phyloP scores from a whole-genome alignment of 1,140 invertebrate genomes.

The Holotrichia oblita region DNA sequence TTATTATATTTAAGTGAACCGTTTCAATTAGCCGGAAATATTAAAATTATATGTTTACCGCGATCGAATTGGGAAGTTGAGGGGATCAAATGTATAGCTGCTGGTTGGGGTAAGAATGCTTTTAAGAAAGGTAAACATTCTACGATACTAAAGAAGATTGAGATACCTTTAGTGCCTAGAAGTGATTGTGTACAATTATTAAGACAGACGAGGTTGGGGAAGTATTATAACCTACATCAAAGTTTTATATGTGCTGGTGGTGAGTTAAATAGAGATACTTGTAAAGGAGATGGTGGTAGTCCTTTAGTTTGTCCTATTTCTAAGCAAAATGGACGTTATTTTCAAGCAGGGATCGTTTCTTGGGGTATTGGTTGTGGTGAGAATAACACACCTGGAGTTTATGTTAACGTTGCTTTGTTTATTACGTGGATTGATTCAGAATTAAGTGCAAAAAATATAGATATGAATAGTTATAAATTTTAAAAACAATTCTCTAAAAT shows the following conservation, averaged over 20 bases:
- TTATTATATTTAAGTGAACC: slow-evolving; percentile 70
- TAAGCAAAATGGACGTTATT: slow-evolving; percentile 54
- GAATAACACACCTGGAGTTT: slow-evolving; percentile 72
- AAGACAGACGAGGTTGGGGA: slow-evolving; percentile 69
- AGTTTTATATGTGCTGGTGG: slow-evolving; percentile 81
- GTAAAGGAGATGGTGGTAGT: slow-evolving; percentile 69
- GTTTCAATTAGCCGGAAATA: slow-evolving; percentile 63
- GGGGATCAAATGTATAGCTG: slow-evolving; percentile 64
- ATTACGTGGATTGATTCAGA: slow-evolving; percentile 70
- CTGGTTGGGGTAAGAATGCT: slow-evolving; percentile 76
- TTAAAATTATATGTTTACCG: slow-evolving; percentile 66
- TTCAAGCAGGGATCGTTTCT: slow-evolving; percentile 70
- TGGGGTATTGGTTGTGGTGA: slow-evolving; percentile 75
- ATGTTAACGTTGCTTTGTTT: slow-evolving; percentile 66
- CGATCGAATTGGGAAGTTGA: slow-evolving; percentile 42
- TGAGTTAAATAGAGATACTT: slow-evolving; percentile 72
- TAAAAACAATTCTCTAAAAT: background rate
- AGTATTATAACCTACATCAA: slow-evolving; percentile 68
- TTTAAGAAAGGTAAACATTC: slow-evolving; percentile 64
- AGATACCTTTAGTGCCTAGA: slow-evolving; percentile 68
- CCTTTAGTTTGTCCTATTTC: slow-evolving; percentile 70
- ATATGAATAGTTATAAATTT: slow-evolving; percentile 52
- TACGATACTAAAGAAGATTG: slow-evolving; percentile 71
- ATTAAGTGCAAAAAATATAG: slow-evolving; percentile 62
- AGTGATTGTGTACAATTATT: slow-evolving; percentile 66